These are phyloP conservation scores for Jacana jacana DNA, from an alignment of 2,113 vertebrate species.

Conservation along the genomic window DNA sequence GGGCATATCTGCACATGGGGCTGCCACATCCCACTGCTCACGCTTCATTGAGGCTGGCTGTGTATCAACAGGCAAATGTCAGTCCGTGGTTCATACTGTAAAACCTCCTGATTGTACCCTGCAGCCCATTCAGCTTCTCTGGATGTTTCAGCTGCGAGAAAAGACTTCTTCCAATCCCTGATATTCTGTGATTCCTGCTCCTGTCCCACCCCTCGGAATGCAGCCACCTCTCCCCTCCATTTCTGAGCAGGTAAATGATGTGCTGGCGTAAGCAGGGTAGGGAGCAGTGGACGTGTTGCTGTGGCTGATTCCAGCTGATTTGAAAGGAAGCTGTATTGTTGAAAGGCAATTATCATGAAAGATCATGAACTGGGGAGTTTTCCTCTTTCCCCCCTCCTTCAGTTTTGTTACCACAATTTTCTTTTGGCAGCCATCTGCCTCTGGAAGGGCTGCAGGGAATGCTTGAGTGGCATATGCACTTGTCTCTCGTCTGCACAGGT, in stretches of 20 bases:
- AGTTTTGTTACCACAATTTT: background rate
- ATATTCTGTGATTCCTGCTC: no score
- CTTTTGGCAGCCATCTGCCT: background rate
- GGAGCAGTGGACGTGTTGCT: background rate
- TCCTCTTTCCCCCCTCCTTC: background rate
- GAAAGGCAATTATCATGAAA: background rate
- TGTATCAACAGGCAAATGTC: background rate
- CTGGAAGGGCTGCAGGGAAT: background rate
- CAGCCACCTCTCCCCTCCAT: background rate
- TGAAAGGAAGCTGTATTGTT: background rate
- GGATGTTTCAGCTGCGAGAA: background rate
- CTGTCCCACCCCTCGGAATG: background rate
- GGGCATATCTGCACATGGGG: rapidly evolving
- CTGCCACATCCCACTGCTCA: background rate
- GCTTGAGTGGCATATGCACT: background rate
- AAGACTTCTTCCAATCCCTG: background rate
- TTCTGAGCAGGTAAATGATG: background rate
- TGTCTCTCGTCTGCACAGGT: background rate
- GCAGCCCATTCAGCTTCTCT: background rate
- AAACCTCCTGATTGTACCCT: background rate
- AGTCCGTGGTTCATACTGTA: background rate
- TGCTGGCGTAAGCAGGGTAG: background rate
- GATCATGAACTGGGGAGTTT: background rate
- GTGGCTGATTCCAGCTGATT: background rate
- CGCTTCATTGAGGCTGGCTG: rapidly evolving